These are phyloP conservation scores for Diplolepis rosae DNA, from an alignment of 2,888 invertebrate genomes.

Conservation along the genomic window DNA sequence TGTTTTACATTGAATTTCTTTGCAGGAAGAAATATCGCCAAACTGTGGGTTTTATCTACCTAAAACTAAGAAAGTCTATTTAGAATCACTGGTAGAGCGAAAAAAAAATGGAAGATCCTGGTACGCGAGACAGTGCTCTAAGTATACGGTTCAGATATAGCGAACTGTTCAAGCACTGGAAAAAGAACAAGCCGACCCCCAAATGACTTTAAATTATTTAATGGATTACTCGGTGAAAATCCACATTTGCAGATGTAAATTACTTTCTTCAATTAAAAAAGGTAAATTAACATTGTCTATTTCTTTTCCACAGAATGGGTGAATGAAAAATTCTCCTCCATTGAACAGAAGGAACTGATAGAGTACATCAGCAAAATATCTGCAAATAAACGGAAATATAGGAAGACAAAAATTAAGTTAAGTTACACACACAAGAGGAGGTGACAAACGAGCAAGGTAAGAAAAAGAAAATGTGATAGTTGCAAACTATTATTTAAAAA, in stretches of 20 bases:
- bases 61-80: background rate
- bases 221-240: constrained; percentile 90
- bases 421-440: too few species aligned
- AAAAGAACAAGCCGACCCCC: background rate
- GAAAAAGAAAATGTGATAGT: too few species aligned
- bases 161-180: background rate
- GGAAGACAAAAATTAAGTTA: too few species aligned
- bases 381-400: background rate
- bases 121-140: background rate
- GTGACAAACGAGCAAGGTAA: too few species aligned
- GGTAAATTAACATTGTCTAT: background rate
- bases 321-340: background rate
- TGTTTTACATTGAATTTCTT: background rate
- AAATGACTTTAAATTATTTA: background rate
- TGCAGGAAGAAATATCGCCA: background rate
- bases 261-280: background rate
- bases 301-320: background rate
- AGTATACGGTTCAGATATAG: background rate
- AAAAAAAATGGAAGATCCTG: background rate
- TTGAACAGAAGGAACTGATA: background rate
- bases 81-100: background rate
- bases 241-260: background rate
- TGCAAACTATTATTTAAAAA: too few species aligned
- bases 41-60: background rate
- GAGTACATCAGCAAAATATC: background rate